Evolutionary conservation across 2,113 vertebrate genomes (phyloP).

Genomic region (Neogobius melanostomus): DNA sequence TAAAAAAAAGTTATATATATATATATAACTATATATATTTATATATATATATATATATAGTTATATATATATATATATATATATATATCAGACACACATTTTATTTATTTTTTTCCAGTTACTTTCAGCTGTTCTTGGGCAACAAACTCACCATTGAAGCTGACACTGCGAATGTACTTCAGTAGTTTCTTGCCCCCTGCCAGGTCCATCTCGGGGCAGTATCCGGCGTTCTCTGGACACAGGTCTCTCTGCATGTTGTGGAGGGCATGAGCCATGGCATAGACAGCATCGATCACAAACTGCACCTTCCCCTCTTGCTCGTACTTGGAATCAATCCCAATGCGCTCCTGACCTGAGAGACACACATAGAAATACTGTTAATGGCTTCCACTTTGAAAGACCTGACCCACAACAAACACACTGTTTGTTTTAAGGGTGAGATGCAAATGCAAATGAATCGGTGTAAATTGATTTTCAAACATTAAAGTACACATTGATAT

Average conservation of each 20-base stretch:
- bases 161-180: conserved; percentile 90
- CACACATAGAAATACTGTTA: neutral
- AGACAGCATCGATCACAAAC: conserved; percentile 94
- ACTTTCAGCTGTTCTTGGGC: too few relatives aligned
- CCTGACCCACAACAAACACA: neutral
- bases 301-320: conserved; percentile 97
- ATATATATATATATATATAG: too few relatives aligned
- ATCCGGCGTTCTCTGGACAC: conserved; percentile 83
- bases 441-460: neutral
- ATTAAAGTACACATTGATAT: too few relatives aligned
- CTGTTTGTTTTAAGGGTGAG: neutral
- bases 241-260: conserved; percentile 94
- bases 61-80: too few relatives aligned
- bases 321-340: conserved; percentile 89
- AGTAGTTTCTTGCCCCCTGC: conserved; percentile 89
- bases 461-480: too few relatives aligned
- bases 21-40: too few relatives aligned
- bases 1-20: too few relatives aligned
- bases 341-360: conserved; percentile 88
- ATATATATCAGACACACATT: too few relatives aligned
- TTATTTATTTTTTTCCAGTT: too few relatives aligned
- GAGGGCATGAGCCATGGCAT: conserved; percentile 92
- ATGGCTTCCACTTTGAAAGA: neutral
- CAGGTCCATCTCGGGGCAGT: conserved; percentile 90
- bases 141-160: conserved; percentile 80